These are phyloP conservation scores for Berghia stephanieae DNA, from an alignment of 1,140 invertebrate species.

Conservation along the genomic window DNA sequence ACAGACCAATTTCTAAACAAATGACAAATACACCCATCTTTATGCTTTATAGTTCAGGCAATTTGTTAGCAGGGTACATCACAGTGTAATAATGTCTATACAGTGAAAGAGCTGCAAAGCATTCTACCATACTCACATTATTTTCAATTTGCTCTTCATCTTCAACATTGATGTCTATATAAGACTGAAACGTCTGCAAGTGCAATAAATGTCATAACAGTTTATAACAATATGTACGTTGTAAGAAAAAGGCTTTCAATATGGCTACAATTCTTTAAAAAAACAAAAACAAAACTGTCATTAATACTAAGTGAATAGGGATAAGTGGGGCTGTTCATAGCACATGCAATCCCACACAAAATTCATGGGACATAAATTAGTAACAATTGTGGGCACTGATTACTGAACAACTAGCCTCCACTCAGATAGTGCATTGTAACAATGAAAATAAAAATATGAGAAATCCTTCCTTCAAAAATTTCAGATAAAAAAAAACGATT, in stretches of 20 bases:
- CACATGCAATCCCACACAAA: too few relatives aligned
- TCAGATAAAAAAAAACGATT: too few relatives aligned
- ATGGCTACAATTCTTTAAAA: not conserved
- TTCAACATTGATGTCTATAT: slow-evolving; percentile 28
- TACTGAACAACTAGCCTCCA: too few relatives aligned
- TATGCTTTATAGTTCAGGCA: not conserved
- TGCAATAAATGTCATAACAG: slow-evolving; percentile 19
- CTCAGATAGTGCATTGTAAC: too few relatives aligned
- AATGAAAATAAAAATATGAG: too few relatives aligned
- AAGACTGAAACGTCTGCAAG: slow-evolving; percentile 35
- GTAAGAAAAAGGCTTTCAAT: not conserved
- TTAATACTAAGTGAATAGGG: not conserved
- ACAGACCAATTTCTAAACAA: not conserved
- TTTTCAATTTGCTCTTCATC: slow-evolving; percentile 26
- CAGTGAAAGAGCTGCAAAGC: too few relatives aligned
- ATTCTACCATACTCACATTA: slow-evolving; percentile 21
- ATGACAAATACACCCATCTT: not conserved
- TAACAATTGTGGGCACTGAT: too few relatives aligned
- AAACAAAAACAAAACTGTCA: not conserved
- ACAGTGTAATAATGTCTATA: too few relatives aligned
- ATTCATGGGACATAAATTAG: too few relatives aligned
- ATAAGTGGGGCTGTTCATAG: not conserved
- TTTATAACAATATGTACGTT: too few relatives aligned
- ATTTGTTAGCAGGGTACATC: not conserved
- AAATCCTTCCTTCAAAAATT: too few relatives aligned